These are phyloP conservation scores for Pogoniulus pusillus DNA, from an alignment of 2,797 vertebrate genomes.

Conservation along the genomic window DNA sequence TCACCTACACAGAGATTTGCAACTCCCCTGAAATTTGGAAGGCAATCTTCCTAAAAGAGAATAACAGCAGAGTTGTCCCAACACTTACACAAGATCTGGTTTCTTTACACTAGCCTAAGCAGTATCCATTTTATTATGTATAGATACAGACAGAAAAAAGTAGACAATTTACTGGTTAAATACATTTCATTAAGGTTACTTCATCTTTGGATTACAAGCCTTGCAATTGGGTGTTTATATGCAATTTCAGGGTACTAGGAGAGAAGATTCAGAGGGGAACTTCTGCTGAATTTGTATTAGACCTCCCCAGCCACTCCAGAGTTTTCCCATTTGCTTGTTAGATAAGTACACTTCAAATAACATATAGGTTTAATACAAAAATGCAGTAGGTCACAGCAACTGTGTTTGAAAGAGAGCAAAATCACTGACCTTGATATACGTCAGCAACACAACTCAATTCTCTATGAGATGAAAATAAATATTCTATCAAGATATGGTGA, in stretches of 20 bases:
- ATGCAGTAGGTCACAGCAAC: background rate
- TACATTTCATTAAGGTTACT: background rate
- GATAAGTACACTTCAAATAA: background rate
- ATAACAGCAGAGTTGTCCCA: fast-evolving
- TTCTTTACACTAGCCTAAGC: background rate
- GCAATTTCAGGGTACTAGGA: background rate
- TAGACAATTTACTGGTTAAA: background rate
- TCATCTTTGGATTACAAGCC: background rate
- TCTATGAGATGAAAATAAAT: background rate
- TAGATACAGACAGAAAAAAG: background rate
- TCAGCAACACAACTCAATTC: background rate
- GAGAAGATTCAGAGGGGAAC: background rate
- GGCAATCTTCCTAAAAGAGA: background rate
- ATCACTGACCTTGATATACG: background rate
- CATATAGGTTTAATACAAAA: constrained; percentile 8
- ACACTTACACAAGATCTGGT: background rate
- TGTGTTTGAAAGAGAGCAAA: background rate
- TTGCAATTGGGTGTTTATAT: background rate
- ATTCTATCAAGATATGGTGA: background rate
- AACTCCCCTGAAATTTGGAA: background rate
- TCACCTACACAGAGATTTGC: fast-evolving
- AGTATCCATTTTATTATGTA: background rate
- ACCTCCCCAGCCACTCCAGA: background rate
- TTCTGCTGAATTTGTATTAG: background rate
- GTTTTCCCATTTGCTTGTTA: constrained; percentile 21